These are phyloP conservation scores for Hypotaenidia philippensis DNA, from an alignment of 2,797 vertebrate genomes.

Conservation along the genomic window DNA sequence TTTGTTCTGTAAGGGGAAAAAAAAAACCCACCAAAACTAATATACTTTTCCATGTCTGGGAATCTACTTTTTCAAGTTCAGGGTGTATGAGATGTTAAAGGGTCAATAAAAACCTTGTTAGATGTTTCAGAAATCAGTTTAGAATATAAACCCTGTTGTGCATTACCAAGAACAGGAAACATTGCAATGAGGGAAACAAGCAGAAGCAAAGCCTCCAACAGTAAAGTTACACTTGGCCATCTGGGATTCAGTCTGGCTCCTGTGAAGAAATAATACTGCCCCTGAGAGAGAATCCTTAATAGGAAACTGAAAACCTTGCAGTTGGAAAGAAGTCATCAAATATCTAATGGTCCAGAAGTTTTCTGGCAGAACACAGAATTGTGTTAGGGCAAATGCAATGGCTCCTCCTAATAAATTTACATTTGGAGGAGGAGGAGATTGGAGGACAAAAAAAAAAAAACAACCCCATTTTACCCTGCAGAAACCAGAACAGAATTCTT, in stretches of 20 bases:
- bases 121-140: background rate
- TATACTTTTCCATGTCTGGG: background rate
- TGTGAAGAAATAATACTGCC: background rate
- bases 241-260: background rate
- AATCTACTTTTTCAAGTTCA: background rate
- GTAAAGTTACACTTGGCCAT: background rate
- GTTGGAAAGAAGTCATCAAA: background rate
- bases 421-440: background rate
- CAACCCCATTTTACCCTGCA: rapidly evolving
- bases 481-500: background rate
- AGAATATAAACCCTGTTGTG: background rate
- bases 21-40: background rate
- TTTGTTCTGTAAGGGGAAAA: background rate
- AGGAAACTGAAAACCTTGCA: background rate
- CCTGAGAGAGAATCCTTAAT: background rate
- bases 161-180: background rate
- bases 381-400: background rate
- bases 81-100: background rate
- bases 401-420: background rate
- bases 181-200: background rate
- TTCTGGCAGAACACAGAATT: background rate
- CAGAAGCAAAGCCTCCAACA: background rate
- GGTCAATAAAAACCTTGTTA: background rate
- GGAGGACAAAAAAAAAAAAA: rapidly evolving
- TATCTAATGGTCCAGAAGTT: background rate